Evolutionary conservation across 2,888 invertebrate genomes (phyloP).

Genomic region (Theodoxus fluviatilis): DNA sequence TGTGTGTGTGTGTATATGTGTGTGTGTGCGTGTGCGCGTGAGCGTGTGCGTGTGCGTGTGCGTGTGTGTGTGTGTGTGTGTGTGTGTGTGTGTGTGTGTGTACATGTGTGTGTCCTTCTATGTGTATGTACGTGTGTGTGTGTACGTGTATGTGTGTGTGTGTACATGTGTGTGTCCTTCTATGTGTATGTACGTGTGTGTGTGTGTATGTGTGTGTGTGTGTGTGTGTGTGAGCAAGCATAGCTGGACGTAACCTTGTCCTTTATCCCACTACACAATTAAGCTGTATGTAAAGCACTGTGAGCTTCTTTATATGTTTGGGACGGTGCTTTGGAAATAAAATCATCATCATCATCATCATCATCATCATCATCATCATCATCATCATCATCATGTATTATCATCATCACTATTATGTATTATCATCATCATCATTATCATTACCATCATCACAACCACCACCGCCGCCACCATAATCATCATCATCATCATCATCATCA

Average conservation of each 20-base stretch:
- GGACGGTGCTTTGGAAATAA: too few relatives aligned
- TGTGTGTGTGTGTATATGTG: background rate
- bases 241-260: background rate
- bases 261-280: too few relatives aligned
- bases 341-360: too few relatives aligned
- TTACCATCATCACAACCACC: too few relatives aligned
- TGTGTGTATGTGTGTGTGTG: slow-evolving; percentile 21
- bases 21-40: slow-evolving; percentile 15
- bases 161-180: slow-evolving; percentile 11
- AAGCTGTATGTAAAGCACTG: too few relatives aligned
- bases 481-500: too few relatives aligned
- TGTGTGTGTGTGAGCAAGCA: background rate
- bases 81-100: background rate
- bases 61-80: slow-evolving; percentile 18
- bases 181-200: slow-evolving; percentile 20
- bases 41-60: slow-evolving; percentile 6
- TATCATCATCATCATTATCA: too few relatives aligned
- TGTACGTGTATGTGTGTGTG: slow-evolving; percentile 17
- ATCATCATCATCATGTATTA: too few relatives aligned
- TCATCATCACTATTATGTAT: too few relatives aligned
- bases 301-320: too few relatives aligned
- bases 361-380: too few relatives aligned
- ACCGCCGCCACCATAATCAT: too few relatives aligned
- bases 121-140: slow-evolving; percentile 1
- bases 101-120: background rate